Conservation (phyloP, 2,888 invertebrate genomes). For the Drosophila putrida region DNA sequence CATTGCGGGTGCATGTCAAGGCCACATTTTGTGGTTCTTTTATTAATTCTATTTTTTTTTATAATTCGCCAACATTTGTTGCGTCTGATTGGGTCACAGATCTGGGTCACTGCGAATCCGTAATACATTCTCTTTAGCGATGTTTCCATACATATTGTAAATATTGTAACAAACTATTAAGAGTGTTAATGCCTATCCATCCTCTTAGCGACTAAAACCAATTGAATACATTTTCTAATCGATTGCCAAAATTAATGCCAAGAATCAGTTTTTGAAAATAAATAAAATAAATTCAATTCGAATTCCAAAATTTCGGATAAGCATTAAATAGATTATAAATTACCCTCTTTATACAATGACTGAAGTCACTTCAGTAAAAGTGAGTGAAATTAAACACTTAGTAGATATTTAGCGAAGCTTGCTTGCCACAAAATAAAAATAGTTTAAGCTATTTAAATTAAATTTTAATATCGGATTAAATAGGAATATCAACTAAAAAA, state of each 20-base stretch:
- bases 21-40: conserved; percentile 56
- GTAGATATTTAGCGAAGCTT: no score
- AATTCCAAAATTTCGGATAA: neutral
- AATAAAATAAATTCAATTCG: neutral
- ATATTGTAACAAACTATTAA: conserved; percentile 27
- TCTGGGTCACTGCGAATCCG: conserved; percentile 22
- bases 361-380: no score
- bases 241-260: neutral
- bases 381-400: no score
- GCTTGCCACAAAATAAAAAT: no score
- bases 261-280: neutral
- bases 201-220: neutral
- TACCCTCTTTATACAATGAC: no score
- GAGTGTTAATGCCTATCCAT: conserved; percentile 1
- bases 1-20: conserved; percentile 42
- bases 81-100: conserved; percentile 14
- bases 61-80: conserved; percentile 21
- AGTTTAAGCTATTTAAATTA: no score
- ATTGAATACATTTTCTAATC: neutral
- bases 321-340: neutral
- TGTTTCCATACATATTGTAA: conserved; percentile 10
- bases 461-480: no score
- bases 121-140: conserved; percentile 13
- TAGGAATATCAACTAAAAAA: no score
- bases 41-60: conserved; percentile 38